These are phyloP conservation scores for Mormyrus proboscirostris DNA, from an alignment of 2,797 vertebrate species.

Conservation along the genomic window DNA sequence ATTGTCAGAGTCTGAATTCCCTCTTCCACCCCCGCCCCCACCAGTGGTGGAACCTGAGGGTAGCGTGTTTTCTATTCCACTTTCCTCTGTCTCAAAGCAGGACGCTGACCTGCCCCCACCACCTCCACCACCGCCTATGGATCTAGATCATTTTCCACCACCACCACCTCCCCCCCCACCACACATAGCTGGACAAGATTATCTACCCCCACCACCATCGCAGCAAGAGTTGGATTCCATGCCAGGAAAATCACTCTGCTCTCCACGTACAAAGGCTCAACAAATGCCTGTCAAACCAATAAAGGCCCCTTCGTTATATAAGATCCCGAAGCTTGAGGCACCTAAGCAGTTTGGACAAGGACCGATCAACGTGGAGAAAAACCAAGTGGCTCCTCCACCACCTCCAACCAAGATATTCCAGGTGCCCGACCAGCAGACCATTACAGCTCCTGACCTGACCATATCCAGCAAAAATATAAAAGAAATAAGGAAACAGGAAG, in stretches of 20 bases:
- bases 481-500: conserved; percentile 38
- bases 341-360: conserved; percentile 47
- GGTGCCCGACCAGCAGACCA: conserved; percentile 24
- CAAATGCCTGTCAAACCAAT: conserved; percentile 42
- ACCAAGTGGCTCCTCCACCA: conserved; percentile 35
- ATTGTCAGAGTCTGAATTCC: conserved; percentile 70
- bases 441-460: conserved; percentile 29
- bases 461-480: conserved; percentile 43
- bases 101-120: conserved; percentile 66
- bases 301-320: conserved; percentile 55
- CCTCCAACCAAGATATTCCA: conserved; percentile 34
- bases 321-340: conserved; percentile 63
- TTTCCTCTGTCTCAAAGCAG: conserved; percentile 51
- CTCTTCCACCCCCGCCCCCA: conserved; percentile 73
- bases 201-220: conserved; percentile 63
- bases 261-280: conserved; percentile 42
- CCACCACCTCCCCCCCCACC: conserved; percentile 48
- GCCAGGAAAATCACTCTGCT: conserved; percentile 38
- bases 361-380: conserved; percentile 63
- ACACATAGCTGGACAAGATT: conserved; percentile 38
- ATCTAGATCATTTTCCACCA: conserved; percentile 55
- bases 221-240: conserved; percentile 62
- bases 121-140: conserved; percentile 64
- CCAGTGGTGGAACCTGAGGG: conserved; percentile 55
- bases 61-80: conserved; percentile 42